Conservation (phyloP, 2,797 vertebrate genomes). For the Otolemur crassicaudatus region DNA sequence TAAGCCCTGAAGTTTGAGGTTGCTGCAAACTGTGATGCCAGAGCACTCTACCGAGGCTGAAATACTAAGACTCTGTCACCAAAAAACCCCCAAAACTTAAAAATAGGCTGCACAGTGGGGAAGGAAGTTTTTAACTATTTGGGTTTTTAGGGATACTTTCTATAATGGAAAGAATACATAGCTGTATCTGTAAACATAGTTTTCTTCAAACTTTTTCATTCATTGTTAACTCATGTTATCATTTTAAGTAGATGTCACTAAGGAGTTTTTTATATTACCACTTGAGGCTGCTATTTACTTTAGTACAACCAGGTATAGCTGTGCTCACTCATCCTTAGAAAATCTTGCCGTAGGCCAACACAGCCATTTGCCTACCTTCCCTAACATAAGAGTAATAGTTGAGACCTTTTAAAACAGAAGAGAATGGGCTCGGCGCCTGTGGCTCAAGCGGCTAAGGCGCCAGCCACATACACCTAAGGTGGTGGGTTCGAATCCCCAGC, state of each 20-base stretch:
- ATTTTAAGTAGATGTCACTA: not conserved
- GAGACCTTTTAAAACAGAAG: conserved; percentile 55
- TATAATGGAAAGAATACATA: conserved; percentile 41
- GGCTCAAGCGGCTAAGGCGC: too few species aligned
- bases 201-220: conserved; percentile 18
- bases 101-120: not conserved
- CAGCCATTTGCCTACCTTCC: not conserved
- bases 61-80: too few species aligned
- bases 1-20: too few species aligned
- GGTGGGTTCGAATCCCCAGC: too few species aligned
- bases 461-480: too few species aligned
- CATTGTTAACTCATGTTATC: conserved; percentile 16
- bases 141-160: conserved; percentile 52
- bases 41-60: too few species aligned
- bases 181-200: conserved; percentile 12
- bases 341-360: conserved; percentile 33
- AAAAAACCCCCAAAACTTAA: conserved; percentile 11
- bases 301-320: not conserved
- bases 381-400: not conserved
- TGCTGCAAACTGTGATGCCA: too few species aligned
- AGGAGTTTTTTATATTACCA: conserved; percentile 24
- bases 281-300: conserved; percentile 42
- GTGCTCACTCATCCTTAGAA: conserved; percentile 9
- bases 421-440: not conserved
- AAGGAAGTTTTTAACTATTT: conserved; percentile 41